phyloP scores from a whole-genome alignment of 2,113 vertebrate genomes.

The Cebidichthys violaceus region DNA sequence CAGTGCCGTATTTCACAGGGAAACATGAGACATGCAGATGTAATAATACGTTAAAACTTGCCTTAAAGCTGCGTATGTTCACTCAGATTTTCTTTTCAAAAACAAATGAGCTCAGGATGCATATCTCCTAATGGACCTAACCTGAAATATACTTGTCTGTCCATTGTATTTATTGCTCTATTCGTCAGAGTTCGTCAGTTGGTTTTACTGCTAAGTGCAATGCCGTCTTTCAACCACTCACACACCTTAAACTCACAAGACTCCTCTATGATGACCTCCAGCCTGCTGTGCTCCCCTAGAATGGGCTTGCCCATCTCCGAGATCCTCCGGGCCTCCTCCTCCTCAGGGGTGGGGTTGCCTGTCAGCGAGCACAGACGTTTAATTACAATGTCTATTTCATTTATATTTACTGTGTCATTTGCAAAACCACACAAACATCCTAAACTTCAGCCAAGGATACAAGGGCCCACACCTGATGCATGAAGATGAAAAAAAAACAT shows the following conservation, averaged over 20 bases:
- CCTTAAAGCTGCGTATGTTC: background rate
- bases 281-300: conserved; percentile 88
- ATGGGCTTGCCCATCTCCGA: conserved; percentile 93
- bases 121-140: background rate
- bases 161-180: background rate
- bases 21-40: background rate
- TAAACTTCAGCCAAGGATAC: background rate
- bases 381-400: background rate
- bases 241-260: conserved; percentile 91
- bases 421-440: background rate
- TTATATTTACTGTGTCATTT: background rate
- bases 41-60: background rate
- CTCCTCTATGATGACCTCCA: conserved; percentile 93
- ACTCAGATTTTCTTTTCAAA: background rate
- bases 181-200: background rate
- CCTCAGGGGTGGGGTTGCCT: conserved; percentile 84
- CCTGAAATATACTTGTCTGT: background rate
- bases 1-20: background rate
- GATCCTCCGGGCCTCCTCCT: conserved; percentile 90
- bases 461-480: background rate
- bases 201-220: background rate
- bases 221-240: conserved; percentile 5
- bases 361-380: conserved; percentile 1
- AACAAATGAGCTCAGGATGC: background rate
- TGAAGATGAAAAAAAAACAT: background rate